A percentile compares a stretch with the other conserved stretches of the same genome.
These are phyloP conservation scores for Cyprinodon variegatus DNA, from an alignment of 2,113 vertebrate genomes.

Conservation along the genomic window DNA sequence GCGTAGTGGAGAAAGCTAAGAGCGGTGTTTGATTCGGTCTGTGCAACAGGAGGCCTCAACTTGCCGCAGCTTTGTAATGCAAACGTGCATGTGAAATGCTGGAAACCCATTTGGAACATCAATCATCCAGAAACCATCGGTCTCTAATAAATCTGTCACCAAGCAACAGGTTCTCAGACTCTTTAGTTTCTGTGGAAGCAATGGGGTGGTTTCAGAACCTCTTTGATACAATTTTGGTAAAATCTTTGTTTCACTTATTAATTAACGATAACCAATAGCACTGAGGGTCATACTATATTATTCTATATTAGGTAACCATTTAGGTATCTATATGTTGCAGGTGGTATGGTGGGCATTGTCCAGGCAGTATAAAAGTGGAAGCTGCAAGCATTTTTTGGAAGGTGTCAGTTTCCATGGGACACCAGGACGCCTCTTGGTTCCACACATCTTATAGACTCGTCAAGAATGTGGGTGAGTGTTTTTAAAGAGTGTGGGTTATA, in stretches of 20 bases:
- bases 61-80: constrained; percentile 12
- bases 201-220: constrained; percentile 3
- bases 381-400: too few relatives aligned
- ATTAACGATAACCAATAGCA: not conserved
- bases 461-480: too few relatives aligned
- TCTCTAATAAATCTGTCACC: not conserved
- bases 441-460: too few relatives aligned
- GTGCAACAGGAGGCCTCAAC: constrained; percentile 36
- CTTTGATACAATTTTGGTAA: not conserved
- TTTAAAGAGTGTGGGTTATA: too few relatives aligned
- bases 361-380: too few relatives aligned
- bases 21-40: constrained; percentile 38
- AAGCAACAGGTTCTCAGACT: constrained; percentile 33
- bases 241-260: not conserved
- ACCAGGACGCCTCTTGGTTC: too few relatives aligned
- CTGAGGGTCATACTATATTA: not conserved
- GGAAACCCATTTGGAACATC: constrained; percentile 27
- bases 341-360: too few relatives aligned
- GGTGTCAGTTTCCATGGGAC: too few relatives aligned
- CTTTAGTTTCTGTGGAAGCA: constrained; percentile 18
- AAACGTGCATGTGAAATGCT: constrained; percentile 30
- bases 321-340: too few relatives aligned
- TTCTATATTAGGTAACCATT: not conserved
- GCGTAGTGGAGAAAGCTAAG: constrained; percentile 42
- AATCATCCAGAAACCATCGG: not conserved